Conservation (phyloP, 2,888 invertebrate genomes). For the Cyclophora punctaria region DNA sequence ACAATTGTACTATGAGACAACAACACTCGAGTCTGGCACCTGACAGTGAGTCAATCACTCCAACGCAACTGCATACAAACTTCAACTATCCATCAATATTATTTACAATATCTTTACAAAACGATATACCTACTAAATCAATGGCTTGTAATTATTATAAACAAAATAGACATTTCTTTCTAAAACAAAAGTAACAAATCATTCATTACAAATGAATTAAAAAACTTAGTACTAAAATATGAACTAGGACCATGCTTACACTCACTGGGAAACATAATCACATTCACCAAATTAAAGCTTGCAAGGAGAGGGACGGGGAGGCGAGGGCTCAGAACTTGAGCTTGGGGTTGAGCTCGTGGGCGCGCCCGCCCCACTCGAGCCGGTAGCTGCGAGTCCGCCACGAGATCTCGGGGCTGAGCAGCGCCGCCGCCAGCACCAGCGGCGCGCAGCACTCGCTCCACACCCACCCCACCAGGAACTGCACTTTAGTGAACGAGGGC, state of each 20-base stretch:
- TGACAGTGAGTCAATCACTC: constrained; percentile 7
- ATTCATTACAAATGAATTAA: constrained; percentile 36
- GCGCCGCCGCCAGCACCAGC: constrained; percentile 89
- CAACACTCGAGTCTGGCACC: background rate
- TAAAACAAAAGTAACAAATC: constrained; percentile 63
- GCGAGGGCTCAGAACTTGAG: constrained; percentile 74
- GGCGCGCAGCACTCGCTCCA: constrained; percentile 94
- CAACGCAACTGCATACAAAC: constrained; percentile 10
- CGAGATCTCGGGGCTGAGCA: constrained; percentile 90
- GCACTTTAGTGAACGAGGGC: constrained; percentile 94
- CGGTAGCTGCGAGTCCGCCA: constrained; percentile 96
- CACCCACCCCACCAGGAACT: constrained; percentile 95
- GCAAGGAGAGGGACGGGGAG: constrained; percentile 31
- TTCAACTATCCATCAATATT: constrained; percentile 7
- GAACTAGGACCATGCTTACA: constrained; percentile 33
- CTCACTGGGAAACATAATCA: constrained; percentile 28
- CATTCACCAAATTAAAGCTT: constrained; percentile 64
- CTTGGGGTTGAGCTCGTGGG: constrained; percentile 89
- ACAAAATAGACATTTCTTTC: constrained; percentile 57
- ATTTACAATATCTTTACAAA: constrained; percentile 15
- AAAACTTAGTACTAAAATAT: constrained; percentile 48
- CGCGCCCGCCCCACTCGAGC: constrained; percentile 96
- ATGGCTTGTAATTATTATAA: constrained; percentile 26
- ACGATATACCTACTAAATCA: constrained; percentile 18
- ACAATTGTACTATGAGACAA: background rate